Conservation (phyloP, 1,140 invertebrate genomes). For the Drosophila lini region DNA sequence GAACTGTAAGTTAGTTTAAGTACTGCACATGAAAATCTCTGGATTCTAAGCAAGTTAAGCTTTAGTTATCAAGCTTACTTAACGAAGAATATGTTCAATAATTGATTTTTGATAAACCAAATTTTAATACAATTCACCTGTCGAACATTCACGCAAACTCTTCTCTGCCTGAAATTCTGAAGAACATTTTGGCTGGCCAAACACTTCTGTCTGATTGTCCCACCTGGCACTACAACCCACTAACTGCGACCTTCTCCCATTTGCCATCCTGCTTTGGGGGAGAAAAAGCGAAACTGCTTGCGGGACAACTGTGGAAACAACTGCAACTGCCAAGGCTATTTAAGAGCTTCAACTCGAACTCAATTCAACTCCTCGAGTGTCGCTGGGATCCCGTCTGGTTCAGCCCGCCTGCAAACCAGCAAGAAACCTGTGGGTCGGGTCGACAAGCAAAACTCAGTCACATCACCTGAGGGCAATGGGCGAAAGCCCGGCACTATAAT, state of each 20-base stretch:
- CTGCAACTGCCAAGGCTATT: constrained; percentile 72
- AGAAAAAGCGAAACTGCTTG: constrained; percentile 38
- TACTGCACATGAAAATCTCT: too few species aligned
- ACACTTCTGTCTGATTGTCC: constrained; percentile 46
- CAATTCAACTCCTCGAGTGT: constrained; percentile 55
- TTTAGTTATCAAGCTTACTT: not conserved
- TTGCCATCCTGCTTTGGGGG: constrained; percentile 1
- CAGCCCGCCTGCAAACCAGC: constrained; percentile 1
- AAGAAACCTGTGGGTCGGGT: constrained; percentile 29
- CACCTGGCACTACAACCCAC: constrained; percentile 4
- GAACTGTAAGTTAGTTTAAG: not conserved
- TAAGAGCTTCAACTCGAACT: constrained; percentile 62
- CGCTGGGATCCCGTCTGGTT: constrained; percentile 36
- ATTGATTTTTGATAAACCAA: not conserved
- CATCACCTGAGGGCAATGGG: constrained; percentile 63
- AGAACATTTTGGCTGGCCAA: constrained; percentile 39
- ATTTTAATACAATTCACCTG: not conserved
- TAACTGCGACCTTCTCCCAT: constrained; percentile 1
- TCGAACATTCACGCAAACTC: not conserved
- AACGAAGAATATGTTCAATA: not conserved
- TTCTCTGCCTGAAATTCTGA: constrained; percentile 20
- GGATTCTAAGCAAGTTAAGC: too few species aligned
- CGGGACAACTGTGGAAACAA: constrained; percentile 52
- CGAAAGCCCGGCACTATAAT: constrained; percentile 41
- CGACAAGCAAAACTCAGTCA: constrained; percentile 64